Conservation (phyloP, 2,888 invertebrate genomes). For the Ormyrus pomaceus region DNA sequence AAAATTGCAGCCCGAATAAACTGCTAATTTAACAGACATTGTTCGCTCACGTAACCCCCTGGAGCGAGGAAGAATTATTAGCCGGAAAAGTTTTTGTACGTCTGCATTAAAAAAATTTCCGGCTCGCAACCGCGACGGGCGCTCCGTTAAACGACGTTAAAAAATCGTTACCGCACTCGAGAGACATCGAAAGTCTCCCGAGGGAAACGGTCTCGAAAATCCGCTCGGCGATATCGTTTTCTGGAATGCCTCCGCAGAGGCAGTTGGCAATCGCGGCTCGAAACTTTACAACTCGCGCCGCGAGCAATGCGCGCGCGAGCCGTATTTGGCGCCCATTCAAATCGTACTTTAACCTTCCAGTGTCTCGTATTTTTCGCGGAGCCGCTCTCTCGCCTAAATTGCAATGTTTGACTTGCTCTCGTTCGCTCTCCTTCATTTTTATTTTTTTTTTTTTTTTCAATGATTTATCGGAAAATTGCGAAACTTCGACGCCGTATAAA, state of each 20-base stretch:
- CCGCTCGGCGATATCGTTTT: not conserved
- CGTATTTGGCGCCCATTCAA: too few relatives aligned
- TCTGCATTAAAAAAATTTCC: too few relatives aligned
- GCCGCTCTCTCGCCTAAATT: not conserved
- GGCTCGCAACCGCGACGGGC: too few relatives aligned
- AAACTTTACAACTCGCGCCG: too few relatives aligned
- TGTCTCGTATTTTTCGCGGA: not conserved
- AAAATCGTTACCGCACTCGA: not conserved
- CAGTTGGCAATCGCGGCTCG: too few relatives aligned
- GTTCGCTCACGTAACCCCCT: not conserved
- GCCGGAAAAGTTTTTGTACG: too few relatives aligned
- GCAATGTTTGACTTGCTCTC: not conserved
- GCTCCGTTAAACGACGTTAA: not conserved
- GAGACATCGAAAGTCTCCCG: too few relatives aligned
- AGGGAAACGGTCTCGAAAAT: too few relatives aligned
- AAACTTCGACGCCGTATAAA: not conserved
- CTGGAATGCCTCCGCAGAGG: not conserved
- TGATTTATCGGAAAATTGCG: constrained; percentile 15
- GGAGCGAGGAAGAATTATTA: too few relatives aligned
- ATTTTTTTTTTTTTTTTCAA: not conserved
- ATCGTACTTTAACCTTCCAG: not conserved
- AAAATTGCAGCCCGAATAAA: not conserved
- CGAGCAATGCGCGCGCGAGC: too few relatives aligned
- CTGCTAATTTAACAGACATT: constrained; percentile 16
- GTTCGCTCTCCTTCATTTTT: too few relatives aligned